phyloP scores from a whole-genome alignment of 2,888 invertebrate genomes.

The Leucoma salicis region DNA sequence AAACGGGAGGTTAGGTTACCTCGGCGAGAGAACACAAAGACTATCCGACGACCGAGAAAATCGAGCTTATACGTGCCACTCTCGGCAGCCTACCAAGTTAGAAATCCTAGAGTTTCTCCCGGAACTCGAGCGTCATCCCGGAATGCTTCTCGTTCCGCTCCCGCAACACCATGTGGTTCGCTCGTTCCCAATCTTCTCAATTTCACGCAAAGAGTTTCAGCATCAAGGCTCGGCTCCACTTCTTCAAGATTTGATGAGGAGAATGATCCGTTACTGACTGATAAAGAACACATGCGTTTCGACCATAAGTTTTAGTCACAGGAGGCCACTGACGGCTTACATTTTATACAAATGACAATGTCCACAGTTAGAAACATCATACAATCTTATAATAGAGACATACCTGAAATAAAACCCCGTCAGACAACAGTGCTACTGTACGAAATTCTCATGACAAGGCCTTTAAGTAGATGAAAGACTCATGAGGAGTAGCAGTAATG shows the following conservation, averaged over 20 bases:
- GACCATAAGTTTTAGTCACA: conserved; percentile 67
- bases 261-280: conserved; percentile 84
- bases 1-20: conserved; percentile 47
- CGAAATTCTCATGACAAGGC: too few species aligned
- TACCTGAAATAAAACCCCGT: too few species aligned
- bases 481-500: too few species aligned
- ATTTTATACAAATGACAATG: conserved; percentile 9
- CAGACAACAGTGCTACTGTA: too few species aligned
- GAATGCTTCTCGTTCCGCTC: conserved; percentile 81
- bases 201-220: conserved; percentile 79
- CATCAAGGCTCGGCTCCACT: conserved; percentile 73
- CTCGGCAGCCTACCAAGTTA: conserved; percentile 58
- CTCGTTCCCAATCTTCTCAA: conserved; percentile 85
- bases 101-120: conserved; percentile 61
- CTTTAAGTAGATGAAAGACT: too few species aligned
- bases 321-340: conserved; percentile 11
- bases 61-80: conserved; percentile 88
- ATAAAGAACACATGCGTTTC: conserved; percentile 53
- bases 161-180: conserved; percentile 89
- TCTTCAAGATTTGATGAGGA: conserved; percentile 79
- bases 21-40: conserved; percentile 28
- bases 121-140: conserved; percentile 85
- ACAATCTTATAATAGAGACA: conserved; percentile 22
- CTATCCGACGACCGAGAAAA: conserved; percentile 72
- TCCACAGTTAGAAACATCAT: conserved; percentile 15